Conservation (phyloP, 1,140 invertebrate species). For the Neotoxoptera formosana region DNA sequence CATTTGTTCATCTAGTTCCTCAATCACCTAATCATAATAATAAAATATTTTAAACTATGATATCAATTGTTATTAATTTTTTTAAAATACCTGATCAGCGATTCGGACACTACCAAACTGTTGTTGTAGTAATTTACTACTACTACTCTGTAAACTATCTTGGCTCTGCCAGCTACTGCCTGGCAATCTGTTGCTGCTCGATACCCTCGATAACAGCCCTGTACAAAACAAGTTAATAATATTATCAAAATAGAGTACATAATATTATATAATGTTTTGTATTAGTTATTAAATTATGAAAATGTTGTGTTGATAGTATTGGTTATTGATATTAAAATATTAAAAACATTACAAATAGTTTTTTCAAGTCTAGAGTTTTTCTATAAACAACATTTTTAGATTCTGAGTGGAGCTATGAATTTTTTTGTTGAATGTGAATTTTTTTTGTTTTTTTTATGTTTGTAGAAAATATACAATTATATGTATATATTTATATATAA, state of each 20-base stretch:
- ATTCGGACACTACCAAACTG: conserved; percentile 70
- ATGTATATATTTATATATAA: too few relatives aligned
- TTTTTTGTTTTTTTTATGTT: too few relatives aligned
- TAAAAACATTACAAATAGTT: too few relatives aligned
- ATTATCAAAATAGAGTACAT: neutral
- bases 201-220: conserved; percentile 71
- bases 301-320: too few relatives aligned
- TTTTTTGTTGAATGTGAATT: too few relatives aligned
- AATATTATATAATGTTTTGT: too few relatives aligned
- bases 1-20: conserved; percentile 82
- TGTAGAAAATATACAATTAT: too few relatives aligned
- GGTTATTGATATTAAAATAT: too few relatives aligned
- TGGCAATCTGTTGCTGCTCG: conserved; percentile 29
- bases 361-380: too few relatives aligned
- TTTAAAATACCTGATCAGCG: conserved; percentile 67
- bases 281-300: too few relatives aligned
- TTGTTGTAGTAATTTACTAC: conserved; percentile 44
- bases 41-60: neutral
- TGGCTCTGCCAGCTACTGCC: conserved; percentile 32
- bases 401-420: too few relatives aligned
- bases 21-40: conserved; percentile 69
- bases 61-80: neutral
- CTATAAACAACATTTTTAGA: too few relatives aligned
- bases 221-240: neutral
- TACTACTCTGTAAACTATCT: conserved; percentile 39